Percentiles rank a stretch among this genome's conserved stretches.
Evolutionary conservation across 37 sponge, comb jelly and placozoan species (phyloP).

Genomic region (Petrosia ficiformis): DNA sequence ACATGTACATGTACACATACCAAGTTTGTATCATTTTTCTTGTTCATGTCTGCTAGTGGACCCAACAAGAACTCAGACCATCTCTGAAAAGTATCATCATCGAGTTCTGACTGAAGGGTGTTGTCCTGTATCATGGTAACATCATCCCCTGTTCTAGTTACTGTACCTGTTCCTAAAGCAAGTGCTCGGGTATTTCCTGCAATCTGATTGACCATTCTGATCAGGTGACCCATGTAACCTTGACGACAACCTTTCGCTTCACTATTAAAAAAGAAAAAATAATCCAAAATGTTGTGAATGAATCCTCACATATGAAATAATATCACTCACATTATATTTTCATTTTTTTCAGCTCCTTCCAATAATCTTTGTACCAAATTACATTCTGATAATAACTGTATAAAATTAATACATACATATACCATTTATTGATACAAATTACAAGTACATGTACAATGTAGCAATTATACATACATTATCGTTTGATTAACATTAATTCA

Average conservation of each 20-base stretch:
- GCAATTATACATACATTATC: too few species aligned
- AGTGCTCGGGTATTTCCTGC: slow-evolving; percentile 11
- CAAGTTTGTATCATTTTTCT: slow-evolving; percentile 64
- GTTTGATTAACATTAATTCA: too few species aligned
- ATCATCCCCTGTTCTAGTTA: neutral
- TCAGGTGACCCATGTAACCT: slow-evolving; percentile 88
- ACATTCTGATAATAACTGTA: slow-evolving; percentile 52
- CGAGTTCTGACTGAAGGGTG: slow-evolving; percentile 5
- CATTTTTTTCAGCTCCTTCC: slow-evolving; percentile 41
- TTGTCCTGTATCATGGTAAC: too few species aligned
- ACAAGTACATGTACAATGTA: too few species aligned
- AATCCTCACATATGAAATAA: neutral
- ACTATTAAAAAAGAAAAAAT: neutral
- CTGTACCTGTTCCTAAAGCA: neutral
- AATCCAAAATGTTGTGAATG: neutral
- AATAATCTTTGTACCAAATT: slow-evolving; percentile 51
- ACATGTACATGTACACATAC: slow-evolving; percentile 17
- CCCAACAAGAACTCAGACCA: slow-evolving; percentile 70
- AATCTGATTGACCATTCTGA: slow-evolving; percentile 41
- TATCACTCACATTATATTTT: slow-evolving; percentile 16
- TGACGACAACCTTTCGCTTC: slow-evolving; percentile 37
- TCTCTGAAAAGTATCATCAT: slow-evolving; percentile 20
- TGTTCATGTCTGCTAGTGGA: slow-evolving; percentile 57
- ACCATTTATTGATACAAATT: neutral
- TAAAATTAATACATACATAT: neutral